phyloP scores from a whole-genome alignment of 2,797 vertebrate genomes.

The Danio aesculapii region DNA sequence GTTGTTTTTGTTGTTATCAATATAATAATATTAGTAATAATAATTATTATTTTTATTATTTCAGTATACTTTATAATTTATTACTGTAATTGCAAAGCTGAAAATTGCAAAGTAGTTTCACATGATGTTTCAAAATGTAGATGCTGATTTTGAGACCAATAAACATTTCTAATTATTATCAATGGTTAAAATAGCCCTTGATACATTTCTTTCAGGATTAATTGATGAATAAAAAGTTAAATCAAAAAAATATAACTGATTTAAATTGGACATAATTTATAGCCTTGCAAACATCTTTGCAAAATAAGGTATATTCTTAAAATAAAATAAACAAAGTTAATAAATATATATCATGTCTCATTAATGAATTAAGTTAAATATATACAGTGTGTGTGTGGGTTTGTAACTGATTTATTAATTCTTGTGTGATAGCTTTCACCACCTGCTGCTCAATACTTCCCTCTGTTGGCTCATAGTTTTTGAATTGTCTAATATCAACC shows the following conservation, averaged over 20 bases:
- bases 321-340: neutral
- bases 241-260: too few species aligned
- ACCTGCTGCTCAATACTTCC: constrained; percentile 14
- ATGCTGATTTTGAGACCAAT: neutral
- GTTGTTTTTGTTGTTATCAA: too few species aligned
- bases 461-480: constrained; percentile 33
- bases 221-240: neutral
- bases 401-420: neutral
- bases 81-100: neutral
- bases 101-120: neutral
- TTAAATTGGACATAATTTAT: neutral
- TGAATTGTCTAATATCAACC: neutral
- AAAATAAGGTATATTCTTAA: neutral
- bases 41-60: neutral
- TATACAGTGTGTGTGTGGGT: too few species aligned
- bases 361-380: too few species aligned
- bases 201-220: too few species aligned
- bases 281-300: neutral
- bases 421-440: neutral
- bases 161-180: too few species aligned
- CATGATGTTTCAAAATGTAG: neutral
- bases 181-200: too few species aligned
- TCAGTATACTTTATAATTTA: neutral
- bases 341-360: neutral
- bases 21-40: too few species aligned